These are phyloP conservation scores for Aethina tumida DNA, from an alignment of 1,140 invertebrate species.

Conservation along the genomic window DNA sequence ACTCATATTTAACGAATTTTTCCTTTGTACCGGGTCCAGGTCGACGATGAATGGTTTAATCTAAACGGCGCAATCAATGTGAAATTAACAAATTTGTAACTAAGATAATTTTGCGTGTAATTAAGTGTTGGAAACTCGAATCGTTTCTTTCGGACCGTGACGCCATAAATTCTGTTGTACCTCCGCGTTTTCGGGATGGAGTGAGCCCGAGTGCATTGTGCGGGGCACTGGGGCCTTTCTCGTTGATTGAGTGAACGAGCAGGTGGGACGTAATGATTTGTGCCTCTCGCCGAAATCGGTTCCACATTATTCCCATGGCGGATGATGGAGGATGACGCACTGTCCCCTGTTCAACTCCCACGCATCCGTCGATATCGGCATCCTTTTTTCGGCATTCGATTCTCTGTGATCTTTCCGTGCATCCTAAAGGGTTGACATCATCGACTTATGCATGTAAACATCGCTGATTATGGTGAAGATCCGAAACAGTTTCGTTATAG, in stretches of 20 bases:
- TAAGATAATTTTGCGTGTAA: constrained; percentile 33
- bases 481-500: no score
- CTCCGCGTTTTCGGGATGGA: no score
- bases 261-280: constrained; percentile 8
- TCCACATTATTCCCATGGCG: constrained; percentile 7
- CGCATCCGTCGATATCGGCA: no score
- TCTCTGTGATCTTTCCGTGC: no score
- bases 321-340: no score
- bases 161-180: constrained; percentile 31
- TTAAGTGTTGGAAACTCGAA: constrained; percentile 27
- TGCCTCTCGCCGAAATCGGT: constrained; percentile 6
- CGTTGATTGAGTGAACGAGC: constrained; percentile 8
- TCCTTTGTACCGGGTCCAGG: no score
- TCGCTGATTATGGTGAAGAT: no score
- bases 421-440: no score
- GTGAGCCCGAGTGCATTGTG: constrained; percentile 8
- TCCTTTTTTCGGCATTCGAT: no score
- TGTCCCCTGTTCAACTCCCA: no score
- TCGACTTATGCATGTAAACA: no score
- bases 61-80: constrained; percentile 23
- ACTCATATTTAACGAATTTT: no score
- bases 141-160: constrained; percentile 27
- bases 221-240: constrained; percentile 3
- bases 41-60: constrained; percentile 13
- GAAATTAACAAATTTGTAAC: constrained; percentile 32